phyloP scores from a whole-genome alignment of 2,888 invertebrate species.

The Sycophila texana region DNA sequence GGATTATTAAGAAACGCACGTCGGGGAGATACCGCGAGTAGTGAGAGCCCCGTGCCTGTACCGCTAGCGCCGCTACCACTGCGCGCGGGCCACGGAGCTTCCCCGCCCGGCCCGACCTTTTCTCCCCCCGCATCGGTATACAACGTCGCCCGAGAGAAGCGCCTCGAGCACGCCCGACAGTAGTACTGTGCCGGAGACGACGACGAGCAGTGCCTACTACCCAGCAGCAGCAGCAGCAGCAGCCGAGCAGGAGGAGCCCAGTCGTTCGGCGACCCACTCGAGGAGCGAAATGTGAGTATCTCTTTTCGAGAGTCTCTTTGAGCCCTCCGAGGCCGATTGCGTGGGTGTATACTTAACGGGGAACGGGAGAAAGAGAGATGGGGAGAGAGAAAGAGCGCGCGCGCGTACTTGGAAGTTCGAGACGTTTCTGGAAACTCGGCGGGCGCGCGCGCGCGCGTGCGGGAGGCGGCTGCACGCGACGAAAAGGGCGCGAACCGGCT shows the following conservation, averaged over 20 bases:
- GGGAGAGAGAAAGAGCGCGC: not conserved
- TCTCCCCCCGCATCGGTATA: too few relatives aligned
- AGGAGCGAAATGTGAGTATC: constrained; percentile 43
- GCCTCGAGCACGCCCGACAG: too few relatives aligned
- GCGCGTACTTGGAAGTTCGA: constrained; percentile 1
- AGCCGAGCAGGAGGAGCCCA: too few relatives aligned
- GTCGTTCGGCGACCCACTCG: constrained; percentile 8
- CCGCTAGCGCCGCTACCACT: not conserved
- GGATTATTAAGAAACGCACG: too few relatives aligned
- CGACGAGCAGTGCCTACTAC: not conserved
- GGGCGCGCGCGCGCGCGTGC: not conserved
- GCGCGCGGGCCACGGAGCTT: not conserved
- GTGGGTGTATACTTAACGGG: not conserved
- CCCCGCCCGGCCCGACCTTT: not conserved
- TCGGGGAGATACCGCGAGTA: not conserved
- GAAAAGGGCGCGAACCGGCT: constrained; percentile 5
- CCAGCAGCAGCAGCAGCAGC: constrained; percentile 28
- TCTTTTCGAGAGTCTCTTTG: not conserved
- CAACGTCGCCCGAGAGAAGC: too few relatives aligned
- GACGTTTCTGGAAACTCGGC: constrained; percentile 48
- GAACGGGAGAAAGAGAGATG: too few relatives aligned
- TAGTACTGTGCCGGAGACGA: too few relatives aligned
- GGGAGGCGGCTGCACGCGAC: not conserved
- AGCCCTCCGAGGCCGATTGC: not conserved
- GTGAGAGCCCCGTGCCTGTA: not conserved